A percentile compares a stretch with the other conserved stretches of the same genome.
phyloP scores from a whole-genome alignment of 1,140 invertebrate species.

The Penaeus chinensis region DNA sequence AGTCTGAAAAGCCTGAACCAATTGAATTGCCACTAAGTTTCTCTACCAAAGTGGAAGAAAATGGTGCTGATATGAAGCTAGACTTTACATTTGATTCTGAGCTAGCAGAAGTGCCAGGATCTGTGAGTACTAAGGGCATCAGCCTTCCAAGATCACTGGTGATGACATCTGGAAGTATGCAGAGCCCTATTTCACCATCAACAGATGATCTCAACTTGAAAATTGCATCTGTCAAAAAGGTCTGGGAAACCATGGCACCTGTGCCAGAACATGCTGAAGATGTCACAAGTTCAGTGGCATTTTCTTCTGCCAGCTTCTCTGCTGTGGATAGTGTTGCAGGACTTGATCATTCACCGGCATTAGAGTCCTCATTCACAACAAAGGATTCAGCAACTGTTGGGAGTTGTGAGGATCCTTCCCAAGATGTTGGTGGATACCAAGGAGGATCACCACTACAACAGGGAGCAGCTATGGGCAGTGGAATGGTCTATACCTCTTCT shows the following conservation, averaged over 20 bases:
- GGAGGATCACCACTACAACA: conserved; percentile 57
- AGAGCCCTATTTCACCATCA: conserved; percentile 77
- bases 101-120: conserved; percentile 74
- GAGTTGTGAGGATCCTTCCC: conserved; percentile 58
- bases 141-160: conserved; percentile 77
- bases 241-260: conserved; percentile 80
- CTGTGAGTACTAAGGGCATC: conserved; percentile 72
- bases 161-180: conserved; percentile 69
- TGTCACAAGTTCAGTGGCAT: conserved; percentile 69
- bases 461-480: conserved; percentile 44
- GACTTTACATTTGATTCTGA: conserved; percentile 85
- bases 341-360: conserved; percentile 61
- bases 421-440: conserved; percentile 63
- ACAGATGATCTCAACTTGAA: conserved; percentile 92
- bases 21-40: conserved; percentile 75
- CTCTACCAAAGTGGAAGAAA: conserved; percentile 76
- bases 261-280: conserved; percentile 77
- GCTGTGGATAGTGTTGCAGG: conserved; percentile 64
- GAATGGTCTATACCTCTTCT: conserved; percentile 59
- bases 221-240: conserved; percentile 90
- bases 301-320: conserved; percentile 68
- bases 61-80: conserved; percentile 88
- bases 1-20: conserved; percentile 69
- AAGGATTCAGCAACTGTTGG: conserved; percentile 58
- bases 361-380: conserved; percentile 59